Conservation (phyloP, 2,113 vertebrate species). For the Panthera uncia region DNA sequence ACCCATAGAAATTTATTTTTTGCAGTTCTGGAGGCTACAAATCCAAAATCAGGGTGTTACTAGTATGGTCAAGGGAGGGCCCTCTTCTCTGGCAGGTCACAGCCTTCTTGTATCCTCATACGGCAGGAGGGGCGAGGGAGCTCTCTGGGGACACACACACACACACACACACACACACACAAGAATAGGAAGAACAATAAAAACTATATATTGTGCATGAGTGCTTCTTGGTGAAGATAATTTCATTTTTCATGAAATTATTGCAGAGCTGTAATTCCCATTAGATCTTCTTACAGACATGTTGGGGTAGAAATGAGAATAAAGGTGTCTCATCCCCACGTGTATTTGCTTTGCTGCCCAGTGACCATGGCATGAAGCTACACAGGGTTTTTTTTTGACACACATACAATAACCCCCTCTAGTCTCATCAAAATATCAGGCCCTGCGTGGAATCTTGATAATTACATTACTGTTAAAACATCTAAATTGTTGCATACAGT, state of each 20-base stretch:
- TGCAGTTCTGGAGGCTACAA: background rate
- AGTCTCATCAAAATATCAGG: background rate
- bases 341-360: background rate
- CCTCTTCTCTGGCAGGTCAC: background rate
- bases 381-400: constrained; percentile 35
- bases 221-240: constrained; percentile 29
- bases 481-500: background rate
- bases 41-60: background rate
- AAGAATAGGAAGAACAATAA: background rate
- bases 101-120: background rate
- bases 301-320: constrained; percentile 44
- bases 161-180: background rate
- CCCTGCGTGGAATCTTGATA: background rate
- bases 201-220: constrained; percentile 40
- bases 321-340: background rate
- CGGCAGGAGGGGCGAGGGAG: background rate
- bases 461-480: constrained; percentile 23
- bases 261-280: constrained; percentile 46
- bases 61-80: background rate
- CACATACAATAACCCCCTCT: background rate
- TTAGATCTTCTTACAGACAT: constrained; percentile 46
- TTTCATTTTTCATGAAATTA: background rate
- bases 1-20: background rate
- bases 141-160: background rate
- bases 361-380: background rate